Base-by-base conservation (phyloP, 1,140 invertebrate genomes). In the Antheraea pernyi region DNA sequence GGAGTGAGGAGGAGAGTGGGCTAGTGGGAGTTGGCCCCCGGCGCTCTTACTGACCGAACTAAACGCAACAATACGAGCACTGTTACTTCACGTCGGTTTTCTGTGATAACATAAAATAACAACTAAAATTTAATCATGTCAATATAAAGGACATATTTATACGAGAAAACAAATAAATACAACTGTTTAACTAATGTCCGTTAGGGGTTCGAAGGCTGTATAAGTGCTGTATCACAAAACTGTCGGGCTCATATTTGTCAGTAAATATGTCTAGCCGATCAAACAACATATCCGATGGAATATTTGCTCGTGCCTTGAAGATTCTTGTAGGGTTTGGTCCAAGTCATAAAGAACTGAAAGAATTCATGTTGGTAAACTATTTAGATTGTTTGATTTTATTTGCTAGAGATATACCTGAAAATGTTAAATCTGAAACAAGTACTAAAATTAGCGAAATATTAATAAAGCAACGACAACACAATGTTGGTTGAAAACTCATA, bases 241-340 rank as follows among this genome's bases (percentile, higher is more conserved):
- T 64, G 62, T 70, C 60, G 81, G 70, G 70, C 79, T 74, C 76
- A 85, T 88, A 86, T 90, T 89, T 88, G 84, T 85, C 79, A 76
- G 82, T 83, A 89, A 89, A 89, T 83, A 82, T 89, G 86, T 88
- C 80, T 82, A 82, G 78, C 77, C 82, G 88, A 89, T 90, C 86
- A 90, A 90, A 90, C 88, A 90, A 88, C 88, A 84, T 90, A 86
- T 90, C 84, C 81, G 81, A 80, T 81, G 78, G 83, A 85, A 90
- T 88, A 88, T 90, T 90, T 90, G 82, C 85, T 85, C 79, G 80
- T 78, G 80, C 80, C 73, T 80, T 82, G 75, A 73, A 84, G 80
- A 84, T 86, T 82, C 84, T 77, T 74, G 59, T 77, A 70, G 64
- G 30, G 73, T 69, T 36, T 79, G 78, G 78, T 63, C 18, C 63